These are phyloP conservation scores for Oedothorax gibbosus DNA, from an alignment of 1,140 invertebrate species.

Conservation along the genomic window DNA sequence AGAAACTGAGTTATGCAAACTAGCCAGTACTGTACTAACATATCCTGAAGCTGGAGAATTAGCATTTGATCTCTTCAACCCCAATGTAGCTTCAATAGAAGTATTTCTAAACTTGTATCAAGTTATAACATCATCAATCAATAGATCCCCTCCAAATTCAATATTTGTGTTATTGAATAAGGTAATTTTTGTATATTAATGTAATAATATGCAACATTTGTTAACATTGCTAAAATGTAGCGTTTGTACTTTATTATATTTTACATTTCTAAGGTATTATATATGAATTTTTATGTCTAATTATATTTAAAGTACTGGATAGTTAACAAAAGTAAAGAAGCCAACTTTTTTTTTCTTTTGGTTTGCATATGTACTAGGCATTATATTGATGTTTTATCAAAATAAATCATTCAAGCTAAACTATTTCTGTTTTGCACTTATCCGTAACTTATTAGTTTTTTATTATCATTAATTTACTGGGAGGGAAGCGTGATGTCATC, in stretches of 20 bases:
- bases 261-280: no score
- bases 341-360: background rate
- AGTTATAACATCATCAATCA: slow-evolving; percentile 1
- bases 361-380: background rate
- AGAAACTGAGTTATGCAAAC: slow-evolving; percentile 10
- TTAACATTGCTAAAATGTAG: background rate
- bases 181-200: slow-evolving; percentile 29
- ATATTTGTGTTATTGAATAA: slow-evolving; percentile 34
- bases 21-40: slow-evolving; percentile 17
- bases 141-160: background rate
- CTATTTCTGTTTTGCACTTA: no score
- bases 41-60: slow-evolving; percentile 29
- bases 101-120: slow-evolving; percentile 23
- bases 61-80: slow-evolving; percentile 35
- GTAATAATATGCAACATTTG: background rate
- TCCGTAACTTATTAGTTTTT: background rate
- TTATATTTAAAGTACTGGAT: no score
- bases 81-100: slow-evolving; percentile 13
- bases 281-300: no score
- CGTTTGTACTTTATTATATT: background rate
- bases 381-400: background rate
- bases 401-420: no score
- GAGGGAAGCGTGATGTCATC: no score
- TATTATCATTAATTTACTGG: no score
- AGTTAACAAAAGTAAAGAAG: no score